Base-by-base conservation (phyloP, 2,797 vertebrate species). In the Aeoliscus strigatus region DNA sequence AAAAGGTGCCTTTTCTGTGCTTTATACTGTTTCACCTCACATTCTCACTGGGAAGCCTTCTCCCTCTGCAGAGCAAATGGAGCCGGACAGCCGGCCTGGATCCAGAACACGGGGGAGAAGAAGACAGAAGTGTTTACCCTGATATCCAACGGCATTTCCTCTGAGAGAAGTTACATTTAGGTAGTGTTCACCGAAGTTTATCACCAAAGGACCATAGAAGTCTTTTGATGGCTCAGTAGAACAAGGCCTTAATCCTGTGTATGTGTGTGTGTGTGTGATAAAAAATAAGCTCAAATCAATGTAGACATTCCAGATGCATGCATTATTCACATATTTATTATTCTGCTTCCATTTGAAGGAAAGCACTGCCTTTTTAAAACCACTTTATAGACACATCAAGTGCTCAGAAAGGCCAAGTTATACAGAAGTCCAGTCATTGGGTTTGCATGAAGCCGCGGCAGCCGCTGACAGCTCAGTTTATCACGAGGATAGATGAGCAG, bases 401-500 rank as follows among this genome's bases (percentile, higher is more conserved):
- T 69, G 61, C 49, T 70, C 51, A 60, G 67, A n/a, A 77, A 69
- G 64, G 66, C 59, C 63, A 28, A 38, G 50, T 67, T 62, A 50
- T 38, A 70, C 75, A 66, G 3, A 44, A 57, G 67, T 70, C 54
- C 55, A 48, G 66, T 51, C 33, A 23, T 51, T 40, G 62, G 56
- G 62, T 56, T 64, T 26, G 52, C 60, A 39, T 65, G 59, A 64
- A 69, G 70, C 60, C 1, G 32, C 14, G 3, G 51, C n/a, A 15
- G 51, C 14, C 44, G 1, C 4, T 70, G 77, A 80, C 77, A 79
- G 64, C 52, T 32, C 4, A 67, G 57, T 83, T 79, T 54, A 75
- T 82, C 75, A 82, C 36, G 2, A 18, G 56, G 78, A 80, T 70
- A 41, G 56, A 85, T 80, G 79, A 46, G 70, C 10, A 5, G 27